Base-by-base conservation (phyloP, 2,888 invertebrate species). In the Amiota mariae region DNA sequence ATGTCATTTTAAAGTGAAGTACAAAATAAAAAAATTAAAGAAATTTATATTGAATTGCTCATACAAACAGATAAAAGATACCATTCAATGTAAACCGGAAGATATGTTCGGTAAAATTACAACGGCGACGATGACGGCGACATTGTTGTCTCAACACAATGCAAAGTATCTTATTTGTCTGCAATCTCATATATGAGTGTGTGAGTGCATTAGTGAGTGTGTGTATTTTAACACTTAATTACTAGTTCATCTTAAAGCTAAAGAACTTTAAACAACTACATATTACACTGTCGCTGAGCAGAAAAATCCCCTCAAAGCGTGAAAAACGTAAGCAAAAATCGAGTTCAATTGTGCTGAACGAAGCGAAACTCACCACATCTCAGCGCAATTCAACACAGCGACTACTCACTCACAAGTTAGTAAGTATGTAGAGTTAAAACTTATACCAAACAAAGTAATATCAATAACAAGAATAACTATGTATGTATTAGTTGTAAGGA, bases 221-320 rank as follows among this genome's bases (percentile, higher is more conserved):
- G 63, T 63, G 4, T 66, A 48, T 15, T 11, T 66, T 66, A 18
- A 10, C 66, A 66, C 66, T 66, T 66, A 49, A 20, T 66, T 18
- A 49, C 8, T 24, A 2, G 18, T 11, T 13, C 18, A 10, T 11
- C 11, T 8, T 59, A 11, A 9, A 18, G 20, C 20, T 15, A 11
- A 15, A 15, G 2, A 57, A 18, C 15, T 15, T n/a, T n/a, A n/a
- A n/a, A n/a, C n/a, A n/a, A n/a, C n/a, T n/a, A n/a, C n/a, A n/a
- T n/a, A n/a, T n/a, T n/a, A n/a, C n/a, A n/a, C n/a, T n/a, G n/a
- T n/a, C n/a, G n/a, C n/a, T n/a, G n/a, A n/a, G n/a, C n/a, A n/a
- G n/a, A n/a, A 70, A 59, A 48, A 47, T 48, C 18, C 56, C 54
- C 57, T 56, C 57, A 12, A 46, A 57, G 57, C 36, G 36, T 36